phyloP scores from a whole-genome alignment of 2,113 vertebrate genomes.

The Nothoprocta perdicaria region DNA sequence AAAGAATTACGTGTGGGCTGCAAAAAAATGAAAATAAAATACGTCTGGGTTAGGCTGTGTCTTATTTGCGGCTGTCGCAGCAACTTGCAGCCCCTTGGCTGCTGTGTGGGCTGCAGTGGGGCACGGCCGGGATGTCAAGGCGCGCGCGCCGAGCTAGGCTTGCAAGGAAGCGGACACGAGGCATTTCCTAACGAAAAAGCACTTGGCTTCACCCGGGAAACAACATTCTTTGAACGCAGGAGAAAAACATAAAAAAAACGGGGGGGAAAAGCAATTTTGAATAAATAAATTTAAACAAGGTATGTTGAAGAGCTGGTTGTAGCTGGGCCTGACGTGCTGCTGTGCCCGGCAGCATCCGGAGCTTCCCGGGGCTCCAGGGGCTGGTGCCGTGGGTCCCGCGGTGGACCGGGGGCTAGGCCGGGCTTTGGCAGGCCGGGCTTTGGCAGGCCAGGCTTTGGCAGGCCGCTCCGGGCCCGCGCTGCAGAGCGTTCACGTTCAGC shows the following conservation, averaged over 20 bases:
- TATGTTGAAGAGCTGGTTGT: neutral
- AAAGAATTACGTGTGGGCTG: constrained; percentile 56
- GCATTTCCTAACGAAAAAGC: constrained; percentile 71
- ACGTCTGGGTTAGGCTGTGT: constrained; percentile 45
- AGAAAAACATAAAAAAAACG: neutral
- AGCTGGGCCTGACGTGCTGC: neutral
- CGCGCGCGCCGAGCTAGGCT: neutral
- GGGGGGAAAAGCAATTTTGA: neutral
- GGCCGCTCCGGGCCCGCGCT: constrained; percentile 51
- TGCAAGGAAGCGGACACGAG: constrained; percentile 37
- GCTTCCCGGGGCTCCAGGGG: neutral
- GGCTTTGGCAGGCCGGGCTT: constrained; percentile 57
- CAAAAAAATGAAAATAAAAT: constrained; percentile 24
- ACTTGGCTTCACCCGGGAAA: constrained; percentile 62
- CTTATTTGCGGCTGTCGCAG: constrained; percentile 41
- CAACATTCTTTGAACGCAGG: constrained; percentile 62
- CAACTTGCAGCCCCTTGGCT: neutral
- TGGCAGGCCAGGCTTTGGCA: constrained; percentile 69
- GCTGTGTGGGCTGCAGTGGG: neutral
- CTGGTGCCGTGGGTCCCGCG: neutral
- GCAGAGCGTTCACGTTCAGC: constrained; percentile 71
- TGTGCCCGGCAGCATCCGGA: neutral
- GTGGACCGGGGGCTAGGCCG: neutral
- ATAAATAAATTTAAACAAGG: neutral
- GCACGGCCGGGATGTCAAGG: neutral